phyloP scores from a whole-genome alignment of 2,113 vertebrate genomes.

The Grantiella picta region DNA sequence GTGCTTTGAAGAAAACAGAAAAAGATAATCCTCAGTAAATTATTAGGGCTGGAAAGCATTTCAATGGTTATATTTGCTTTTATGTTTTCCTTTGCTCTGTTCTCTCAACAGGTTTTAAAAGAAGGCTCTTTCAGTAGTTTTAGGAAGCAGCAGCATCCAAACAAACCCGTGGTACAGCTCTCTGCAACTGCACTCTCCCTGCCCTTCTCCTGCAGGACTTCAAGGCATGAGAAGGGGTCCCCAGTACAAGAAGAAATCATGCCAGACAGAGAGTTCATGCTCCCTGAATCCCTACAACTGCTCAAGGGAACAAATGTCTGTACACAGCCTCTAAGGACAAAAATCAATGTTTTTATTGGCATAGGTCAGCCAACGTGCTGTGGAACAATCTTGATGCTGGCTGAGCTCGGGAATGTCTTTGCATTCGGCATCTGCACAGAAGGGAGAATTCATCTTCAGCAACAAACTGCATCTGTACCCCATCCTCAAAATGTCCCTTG shows the following conservation, averaged over 20 bases:
- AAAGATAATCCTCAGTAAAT: slow-evolving; percentile 23
- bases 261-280: neutral
- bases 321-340: neutral
- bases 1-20: slow-evolving; percentile 5
- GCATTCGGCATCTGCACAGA: neutral
- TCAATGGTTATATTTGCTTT: neutral
- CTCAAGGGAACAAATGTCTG: neutral
- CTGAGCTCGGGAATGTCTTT: neutral
- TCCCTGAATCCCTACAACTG: neutral
- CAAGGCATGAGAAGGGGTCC: neutral
- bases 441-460: neutral
- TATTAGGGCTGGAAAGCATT: slow-evolving; percentile 10
- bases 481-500: neutral
- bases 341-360: neutral
- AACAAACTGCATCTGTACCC: neutral
- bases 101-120: neutral
- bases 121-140: neutral
- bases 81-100: neutral
- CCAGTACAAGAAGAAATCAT: neutral
- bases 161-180: neutral
- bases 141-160: neutral
- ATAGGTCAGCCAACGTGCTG: neutral
- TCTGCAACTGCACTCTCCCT: neutral
- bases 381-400: neutral
- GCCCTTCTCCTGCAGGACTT: neutral